These are phyloP conservation scores for Sebastes dallii DNA, from an alignment of 2,797 vertebrate species.

Conservation along the genomic window DNA sequence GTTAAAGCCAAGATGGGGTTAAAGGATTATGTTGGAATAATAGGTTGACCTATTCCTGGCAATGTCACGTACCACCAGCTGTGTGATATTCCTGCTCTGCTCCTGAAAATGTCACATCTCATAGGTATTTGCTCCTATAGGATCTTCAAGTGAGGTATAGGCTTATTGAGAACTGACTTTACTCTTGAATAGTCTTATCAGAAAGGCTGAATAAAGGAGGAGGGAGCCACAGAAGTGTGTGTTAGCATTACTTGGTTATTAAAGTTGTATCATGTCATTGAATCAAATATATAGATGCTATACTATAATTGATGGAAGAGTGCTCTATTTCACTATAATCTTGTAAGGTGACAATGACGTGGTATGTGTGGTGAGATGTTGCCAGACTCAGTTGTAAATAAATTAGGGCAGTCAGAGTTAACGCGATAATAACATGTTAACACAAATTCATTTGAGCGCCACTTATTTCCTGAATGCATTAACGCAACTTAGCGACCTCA, in stretches of 20 bases:
- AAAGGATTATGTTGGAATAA: background rate
- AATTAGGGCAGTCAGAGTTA: no score
- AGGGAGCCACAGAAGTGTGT: background rate
- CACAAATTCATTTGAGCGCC: no score
- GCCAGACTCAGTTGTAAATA: background rate
- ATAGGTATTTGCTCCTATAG: background rate
- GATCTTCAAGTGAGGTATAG: background rate
- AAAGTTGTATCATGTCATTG: background rate
- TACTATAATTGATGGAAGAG: background rate
- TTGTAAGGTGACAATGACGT: background rate
- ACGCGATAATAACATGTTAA: no score
- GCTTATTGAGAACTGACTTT: background rate
- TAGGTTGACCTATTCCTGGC: background rate
- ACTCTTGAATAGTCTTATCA: background rate
- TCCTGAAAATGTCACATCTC: background rate
- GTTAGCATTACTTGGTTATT: background rate
- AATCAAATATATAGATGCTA: conserved; percentile 5
- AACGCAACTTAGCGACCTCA: no score
- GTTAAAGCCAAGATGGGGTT: background rate
- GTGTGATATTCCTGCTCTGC: background rate
- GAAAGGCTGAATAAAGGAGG: no score
- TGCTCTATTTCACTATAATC: background rate
- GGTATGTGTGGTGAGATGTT: background rate
- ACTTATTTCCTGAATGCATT: no score
- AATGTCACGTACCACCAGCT: background rate